These are phyloP conservation scores for Musca vetustissima DNA, from an alignment of 1,140 invertebrate genomes.

Conservation along the genomic window DNA sequence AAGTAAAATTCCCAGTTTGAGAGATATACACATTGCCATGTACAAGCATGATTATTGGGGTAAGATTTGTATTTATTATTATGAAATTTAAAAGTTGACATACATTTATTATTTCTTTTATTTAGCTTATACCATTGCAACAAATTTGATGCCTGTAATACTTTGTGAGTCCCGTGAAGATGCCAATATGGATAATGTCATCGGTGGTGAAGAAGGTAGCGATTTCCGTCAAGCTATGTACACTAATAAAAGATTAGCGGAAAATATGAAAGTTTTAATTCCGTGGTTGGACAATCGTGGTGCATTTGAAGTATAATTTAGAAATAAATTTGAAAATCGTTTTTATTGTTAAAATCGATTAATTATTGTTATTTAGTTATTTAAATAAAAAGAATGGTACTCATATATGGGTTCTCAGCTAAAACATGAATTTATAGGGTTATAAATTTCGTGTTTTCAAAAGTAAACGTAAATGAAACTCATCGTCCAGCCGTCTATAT, in stretches of 20 bases:
- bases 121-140: constrained; percentile 30
- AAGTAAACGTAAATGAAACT: too few relatives aligned
- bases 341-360: too few relatives aligned
- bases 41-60: constrained; percentile 39
- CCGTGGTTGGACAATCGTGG: constrained; percentile 47
- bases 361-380: too few relatives aligned
- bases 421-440: too few relatives aligned
- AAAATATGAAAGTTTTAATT: neutral
- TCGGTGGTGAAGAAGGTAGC: neutral
- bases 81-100: constrained; percentile 7
- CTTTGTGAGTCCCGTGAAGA: constrained; percentile 27
- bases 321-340: too few relatives aligned
- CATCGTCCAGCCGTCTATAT: too few relatives aligned
- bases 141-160: constrained; percentile 28
- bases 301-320: constrained; percentile 34
- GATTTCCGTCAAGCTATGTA: neutral
- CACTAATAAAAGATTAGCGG: neutral
- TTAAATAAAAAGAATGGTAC: too few relatives aligned
- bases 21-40: constrained; percentile 33
- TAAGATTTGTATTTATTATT: constrained; percentile 40
- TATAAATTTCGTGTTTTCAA: too few relatives aligned
- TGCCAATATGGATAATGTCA: neutral
- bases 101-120: constrained; percentile 38
- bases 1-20: constrained; percentile 31
- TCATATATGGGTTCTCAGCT: too few relatives aligned